A percentile compares a stretch with the other conserved stretches of the same genome.
Evolutionary conservation across 2,797 vertebrate species (phyloP).

Genomic region (Smutsia temminckii): DNA sequence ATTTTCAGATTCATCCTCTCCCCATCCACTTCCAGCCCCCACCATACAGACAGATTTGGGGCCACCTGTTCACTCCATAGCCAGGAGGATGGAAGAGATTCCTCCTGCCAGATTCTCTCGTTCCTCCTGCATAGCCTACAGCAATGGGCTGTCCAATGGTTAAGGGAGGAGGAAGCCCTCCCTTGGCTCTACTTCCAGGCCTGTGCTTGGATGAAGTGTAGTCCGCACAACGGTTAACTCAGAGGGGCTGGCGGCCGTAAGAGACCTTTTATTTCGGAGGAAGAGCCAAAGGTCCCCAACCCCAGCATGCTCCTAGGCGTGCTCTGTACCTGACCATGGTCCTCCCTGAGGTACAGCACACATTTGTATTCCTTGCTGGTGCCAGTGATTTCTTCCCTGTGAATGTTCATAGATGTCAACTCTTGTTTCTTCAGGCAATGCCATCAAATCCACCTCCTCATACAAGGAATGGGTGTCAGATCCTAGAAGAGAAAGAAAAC

Average conservation of each 20-base stretch:
- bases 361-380: background rate
- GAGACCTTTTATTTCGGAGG: background rate
- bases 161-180: background rate
- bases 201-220: background rate
- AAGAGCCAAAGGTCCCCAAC: background rate
- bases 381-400: background rate
- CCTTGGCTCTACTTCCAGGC: background rate
- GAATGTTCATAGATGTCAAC: background rate
- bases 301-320: background rate
- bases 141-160: slow-evolving; percentile 1
- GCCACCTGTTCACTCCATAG: slow-evolving; percentile 69
- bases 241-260: background rate
- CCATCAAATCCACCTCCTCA: background rate
- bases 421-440: background rate
- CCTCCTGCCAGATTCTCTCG: slow-evolving; percentile 50
- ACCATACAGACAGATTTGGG: slow-evolving; percentile 66
- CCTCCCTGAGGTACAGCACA: background rate
- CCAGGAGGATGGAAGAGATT: slow-evolving; percentile 45
- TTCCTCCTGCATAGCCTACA: background rate
- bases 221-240: background rate
- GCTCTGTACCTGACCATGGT: background rate
- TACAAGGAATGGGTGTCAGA: background rate
- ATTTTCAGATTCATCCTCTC: slow-evolving; percentile 68
- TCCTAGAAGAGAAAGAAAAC: background rate
- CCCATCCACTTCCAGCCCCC: background rate